These are phyloP conservation scores for Seladonia tumulorum DNA, from an alignment of 2,888 invertebrate genomes.

Conservation along the genomic window DNA sequence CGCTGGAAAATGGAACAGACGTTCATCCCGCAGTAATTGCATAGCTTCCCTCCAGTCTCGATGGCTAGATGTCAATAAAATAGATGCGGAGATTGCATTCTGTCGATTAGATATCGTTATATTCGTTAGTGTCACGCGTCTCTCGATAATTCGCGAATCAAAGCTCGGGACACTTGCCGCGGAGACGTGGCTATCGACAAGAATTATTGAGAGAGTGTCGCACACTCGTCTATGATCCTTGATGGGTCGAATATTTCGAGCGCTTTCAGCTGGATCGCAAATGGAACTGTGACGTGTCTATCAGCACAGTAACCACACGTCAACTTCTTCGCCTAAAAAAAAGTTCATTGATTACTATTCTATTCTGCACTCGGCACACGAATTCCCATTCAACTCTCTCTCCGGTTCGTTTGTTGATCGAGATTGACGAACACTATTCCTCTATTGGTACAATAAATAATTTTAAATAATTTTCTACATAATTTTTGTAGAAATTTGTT, in stretches of 20 bases:
- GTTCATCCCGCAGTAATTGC: not conserved
- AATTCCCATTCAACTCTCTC: not conserved
- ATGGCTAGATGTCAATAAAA: slow-evolving; percentile 4
- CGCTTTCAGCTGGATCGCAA: not conserved
- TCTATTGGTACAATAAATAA: too few relatives aligned
- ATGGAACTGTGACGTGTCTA: not conserved
- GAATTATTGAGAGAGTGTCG: not conserved
- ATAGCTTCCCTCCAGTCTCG: not conserved
- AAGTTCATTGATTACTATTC: not conserved
- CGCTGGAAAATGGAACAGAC: not conserved
- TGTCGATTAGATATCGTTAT: slow-evolving; percentile 8
- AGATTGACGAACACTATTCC: too few relatives aligned
- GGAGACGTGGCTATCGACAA: slow-evolving; percentile 8
- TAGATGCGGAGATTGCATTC: slow-evolving; percentile 5
- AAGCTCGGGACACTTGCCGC: not conserved
- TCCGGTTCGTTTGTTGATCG: too few relatives aligned
- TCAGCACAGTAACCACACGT: not conserved
- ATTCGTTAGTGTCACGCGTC: slow-evolving; percentile 1
- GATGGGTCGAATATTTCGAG: not conserved
- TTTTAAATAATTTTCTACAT: too few relatives aligned
- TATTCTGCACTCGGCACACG: not conserved
- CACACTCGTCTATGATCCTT: not conserved
- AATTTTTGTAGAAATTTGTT: too few relatives aligned
- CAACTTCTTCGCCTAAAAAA: not conserved
- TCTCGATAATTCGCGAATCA: not conserved